A percentile compares a stretch with the other conserved stretches of the same genome.
Conservation (phyloP, 2,888 invertebrate species). For the Theretra japonica region DNA sequence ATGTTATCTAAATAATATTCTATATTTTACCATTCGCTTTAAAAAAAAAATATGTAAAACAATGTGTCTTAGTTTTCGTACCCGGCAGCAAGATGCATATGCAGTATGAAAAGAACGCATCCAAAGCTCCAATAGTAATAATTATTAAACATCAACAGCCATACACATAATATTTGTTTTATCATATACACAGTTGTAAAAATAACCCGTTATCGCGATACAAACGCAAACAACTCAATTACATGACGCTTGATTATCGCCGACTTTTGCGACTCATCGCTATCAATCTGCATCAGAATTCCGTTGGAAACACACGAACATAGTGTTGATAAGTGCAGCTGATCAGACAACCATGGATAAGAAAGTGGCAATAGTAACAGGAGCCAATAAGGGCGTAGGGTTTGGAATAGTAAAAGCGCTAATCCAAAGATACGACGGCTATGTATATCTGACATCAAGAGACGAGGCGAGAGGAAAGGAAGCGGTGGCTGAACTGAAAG, state of each 20-base stretch:
- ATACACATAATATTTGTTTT: neutral
- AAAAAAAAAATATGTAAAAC: no score
- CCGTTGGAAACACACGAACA: neutral
- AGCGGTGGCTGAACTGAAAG: conserved; percentile 54
- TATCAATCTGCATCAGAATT: neutral
- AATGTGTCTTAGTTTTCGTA: no score
- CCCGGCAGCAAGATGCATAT: no score
- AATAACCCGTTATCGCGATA: neutral
- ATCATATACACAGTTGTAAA: neutral
- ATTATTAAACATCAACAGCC: neutral
- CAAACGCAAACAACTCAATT: neutral
- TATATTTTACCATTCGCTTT: no score
- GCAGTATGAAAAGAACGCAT: no score
- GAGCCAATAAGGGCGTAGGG: conserved; percentile 88
- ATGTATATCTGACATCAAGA: conserved; percentile 81
- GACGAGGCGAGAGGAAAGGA: conserved; percentile 53
- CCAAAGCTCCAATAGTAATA: neutral
- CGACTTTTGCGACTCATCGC: neutral
- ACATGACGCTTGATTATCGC: neutral
- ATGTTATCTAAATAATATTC: no score
- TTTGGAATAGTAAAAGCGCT: conserved; percentile 85
- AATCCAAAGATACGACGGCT: conserved; percentile 85
- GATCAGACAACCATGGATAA: conserved; percentile 31
- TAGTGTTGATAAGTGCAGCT: neutral
- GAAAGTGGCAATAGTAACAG: conserved; percentile 80